Evolutionary conservation across 1,140 invertebrate species (phyloP), one percentile per base, ranked within the genome.

Genomic region (Drosophila willistoni): DNA sequence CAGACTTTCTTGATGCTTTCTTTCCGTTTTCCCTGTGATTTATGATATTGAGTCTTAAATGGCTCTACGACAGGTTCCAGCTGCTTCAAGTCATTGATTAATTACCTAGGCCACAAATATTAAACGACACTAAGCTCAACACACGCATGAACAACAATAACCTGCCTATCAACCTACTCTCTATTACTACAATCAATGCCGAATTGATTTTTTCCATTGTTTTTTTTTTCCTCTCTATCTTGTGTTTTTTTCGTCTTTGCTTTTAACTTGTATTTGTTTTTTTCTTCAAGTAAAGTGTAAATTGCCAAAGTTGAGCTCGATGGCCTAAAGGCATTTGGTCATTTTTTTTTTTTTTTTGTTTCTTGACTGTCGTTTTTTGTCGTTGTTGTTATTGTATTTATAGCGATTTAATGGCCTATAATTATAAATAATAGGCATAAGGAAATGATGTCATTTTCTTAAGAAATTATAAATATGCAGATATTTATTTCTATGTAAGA

Each of bases 351-450:
- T n/a, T n/a, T 41, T 42, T 22, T 22, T 22, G 19, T 22, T 22
- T 22, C 19, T 41, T 42, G 29, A 2, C 14, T 47, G 7, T 19
- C 14, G 6, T 47, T 17, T 19, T 22, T 19, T 51, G 7, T 51
- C 19, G 12, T 51, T 22, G 17, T 51, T 51, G 9, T 51, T 51
- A 10, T 63, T 63, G 54, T 62, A 44, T 42, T 60, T 36, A 51
- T 44, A 51, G 67, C 63, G 54, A 74, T 47, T 81, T 86, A 86
- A 85, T 85, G 63, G 67, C 54, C 59, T 47, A 75, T 86, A 85
- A 86, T 85, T 85, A 85, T 86, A 77, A 75, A 70, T 77, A 77
- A 77, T 77, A 42, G 70, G 56, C 56, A 59, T 34, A 17, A n/a
- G 14, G 19, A 59, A 64, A 64, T 69, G 66, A 42, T 62, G 60